Evolutionary conservation across 2,113 vertebrate species (phyloP), one percentile per base, ranked within the genome.

Genomic region (Diadophis punctatus): DNA sequence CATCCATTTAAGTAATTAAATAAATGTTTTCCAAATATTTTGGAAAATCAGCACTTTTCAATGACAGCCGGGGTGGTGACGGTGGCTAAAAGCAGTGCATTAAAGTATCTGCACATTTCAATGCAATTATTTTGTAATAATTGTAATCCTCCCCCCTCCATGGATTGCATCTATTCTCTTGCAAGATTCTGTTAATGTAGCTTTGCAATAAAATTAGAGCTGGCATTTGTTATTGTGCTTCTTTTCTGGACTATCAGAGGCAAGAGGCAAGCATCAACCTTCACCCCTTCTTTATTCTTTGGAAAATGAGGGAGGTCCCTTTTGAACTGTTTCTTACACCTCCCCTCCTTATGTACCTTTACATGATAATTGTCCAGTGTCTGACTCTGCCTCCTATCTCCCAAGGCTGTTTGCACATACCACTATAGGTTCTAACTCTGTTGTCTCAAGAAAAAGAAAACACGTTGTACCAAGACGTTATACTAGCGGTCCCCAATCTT

Each of bases 31-130:
- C 60, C 60, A 63, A 63, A 63, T 63, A n/a, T n/a, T n/a, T 63
- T 34, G 68, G 63, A 20, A 74, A 39, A 34, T 8, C 68, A 20
- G n/a, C 68, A 8, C 20, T 74, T 74, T 74, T 74, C n/a, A 74
- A 16, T 3, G n/a, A 18, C 14, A 68, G 12, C 63, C 16, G 4
- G 12, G 0, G 14, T 16, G n/a, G 68, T 1, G 6, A n/a, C 0
- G 1, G 16, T 2, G 6, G 68, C n/a, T 68, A 6, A 68, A 68
- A 68, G 30, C 30, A 18, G 63, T 16, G 30, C 68, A 34, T 39
- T 34, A 74, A 20, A 39, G 16, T 74, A 18, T 74, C 30, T 68
- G 63, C 11, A 68, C 30, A 68, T 68, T n/a, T 68, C 63, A 68
- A 16, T n/a, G 63, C 11, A 34, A 14, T 68, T 34, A 68, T 34